Base-by-base conservation (phyloP, 2,888 invertebrate species). In the Aphidoletes aphidimyza region DNA sequence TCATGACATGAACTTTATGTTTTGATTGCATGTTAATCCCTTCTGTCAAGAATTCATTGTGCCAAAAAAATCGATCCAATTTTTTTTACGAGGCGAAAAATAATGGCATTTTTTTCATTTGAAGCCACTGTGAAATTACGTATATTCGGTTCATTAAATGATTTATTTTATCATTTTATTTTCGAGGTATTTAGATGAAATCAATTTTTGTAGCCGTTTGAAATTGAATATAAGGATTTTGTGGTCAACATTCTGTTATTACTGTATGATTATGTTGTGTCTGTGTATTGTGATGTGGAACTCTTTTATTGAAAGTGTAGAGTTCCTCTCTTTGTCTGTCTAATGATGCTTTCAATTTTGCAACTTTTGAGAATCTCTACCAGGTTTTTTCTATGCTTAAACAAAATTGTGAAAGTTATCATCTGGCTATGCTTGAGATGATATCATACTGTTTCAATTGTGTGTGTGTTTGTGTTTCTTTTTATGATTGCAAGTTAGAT, bases 91-190 rank as follows among this genome's bases (percentile, higher is more conserved):
- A n/a, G n/a, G n/a, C 54, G 3, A 69, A 69, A 69, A 69, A 69
- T 34, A 17, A 69, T 69, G n/a, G 54, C 54, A 54, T 69, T 69
- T 69, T 6, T 9, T 69, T 69, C 11, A 30, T 26, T 30, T 69
- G 69, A 69, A 69, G 69, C 69, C 69, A 69, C 69, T 69, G 69
- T 26, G 30, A 69, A 69, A 69, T 69, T 69, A 69, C 69, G 69
- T 69, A 69, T 69, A 69, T 69, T 30, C 30, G 34, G 69, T 30
- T 34, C 26, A 69, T 54, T 47, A n/a, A n/a, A n/a, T n/a, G n/a
- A n/a, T 47, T 47, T 19, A 22, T 22, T 54, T 22, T 54, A 8
- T 30, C 30, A 69, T n/a, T n/a, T n/a, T n/a, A n/a, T n/a, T n/a
- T n/a, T n/a, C 8, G 69, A 69, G 69, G 30, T 34, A 69, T 54